A percentile compares a stretch with the other conserved stretches of the same genome.
Conservation (phyloP, 1,140 invertebrate genomes). For the Drosophila cardini region DNA sequence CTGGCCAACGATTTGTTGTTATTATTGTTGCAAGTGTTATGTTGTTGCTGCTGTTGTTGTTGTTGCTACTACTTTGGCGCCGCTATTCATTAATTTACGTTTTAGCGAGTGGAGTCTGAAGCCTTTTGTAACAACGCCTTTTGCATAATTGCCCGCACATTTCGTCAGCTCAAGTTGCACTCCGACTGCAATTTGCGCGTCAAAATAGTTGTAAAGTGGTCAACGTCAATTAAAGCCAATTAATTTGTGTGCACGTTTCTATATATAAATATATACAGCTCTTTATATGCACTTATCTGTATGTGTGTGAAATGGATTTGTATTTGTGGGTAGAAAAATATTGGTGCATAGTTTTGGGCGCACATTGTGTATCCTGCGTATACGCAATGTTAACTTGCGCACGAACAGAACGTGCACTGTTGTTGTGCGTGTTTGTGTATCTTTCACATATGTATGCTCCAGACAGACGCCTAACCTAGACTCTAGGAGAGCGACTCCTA, state of each 20-base stretch:
- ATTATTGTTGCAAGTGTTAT: slow-evolving; percentile 59
- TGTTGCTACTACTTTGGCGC: slow-evolving; percentile 40
- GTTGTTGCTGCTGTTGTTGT: not conserved
- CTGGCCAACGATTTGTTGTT: slow-evolving; percentile 74
- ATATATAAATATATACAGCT: not conserved
- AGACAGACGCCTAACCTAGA: slow-evolving; percentile 48
- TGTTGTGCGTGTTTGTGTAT: not conserved
- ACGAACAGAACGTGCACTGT: slow-evolving; percentile 5
- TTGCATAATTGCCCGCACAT: slow-evolving; percentile 67
- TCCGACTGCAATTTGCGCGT: slow-evolving; percentile 67
- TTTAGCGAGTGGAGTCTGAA: slow-evolving; percentile 14
- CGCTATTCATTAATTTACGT: slow-evolving; percentile 73
- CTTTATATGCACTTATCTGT: not conserved
- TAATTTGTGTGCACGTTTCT: slow-evolving; percentile 30
- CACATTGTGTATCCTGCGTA: slow-evolving; percentile 46
- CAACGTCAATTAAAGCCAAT: slow-evolving; percentile 63
- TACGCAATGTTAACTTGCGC: slow-evolving; percentile 35
- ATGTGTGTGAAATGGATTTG: slow-evolving; percentile 5
- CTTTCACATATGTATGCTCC: slow-evolving; percentile 55
- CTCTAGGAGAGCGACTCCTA: slow-evolving; percentile 26
- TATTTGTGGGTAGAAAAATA: slow-evolving; percentile 49
- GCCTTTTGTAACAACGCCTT: slow-evolving; percentile 39
- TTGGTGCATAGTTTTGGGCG: slow-evolving; percentile 63
- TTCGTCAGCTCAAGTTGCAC: slow-evolving; percentile 51
- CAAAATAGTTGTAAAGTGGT: slow-evolving; percentile 53